Evolutionary conservation across 2,797 vertebrate genomes (phyloP).

Genomic region (Clarias fuscus): DNA sequence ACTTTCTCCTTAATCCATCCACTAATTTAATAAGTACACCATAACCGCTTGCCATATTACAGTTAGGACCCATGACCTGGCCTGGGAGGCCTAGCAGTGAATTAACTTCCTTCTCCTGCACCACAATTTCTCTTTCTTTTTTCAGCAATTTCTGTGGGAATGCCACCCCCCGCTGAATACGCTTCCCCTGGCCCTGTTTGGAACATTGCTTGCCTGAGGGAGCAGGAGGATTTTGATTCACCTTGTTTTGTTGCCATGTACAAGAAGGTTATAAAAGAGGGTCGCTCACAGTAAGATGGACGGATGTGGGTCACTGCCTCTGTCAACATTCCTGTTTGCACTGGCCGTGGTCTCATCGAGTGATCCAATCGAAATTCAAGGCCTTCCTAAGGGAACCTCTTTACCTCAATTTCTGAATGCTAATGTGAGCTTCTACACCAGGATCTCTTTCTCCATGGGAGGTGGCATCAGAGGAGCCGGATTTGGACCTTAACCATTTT

Average conservation of each 20-base stretch:
- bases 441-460: not conserved
- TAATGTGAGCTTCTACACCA: not conserved
- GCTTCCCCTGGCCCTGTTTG: slow-evolving; percentile 25
- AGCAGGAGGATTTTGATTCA: not conserved
- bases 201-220: slow-evolving; percentile 25
- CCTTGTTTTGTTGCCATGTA: slow-evolving; percentile 38
- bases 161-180: not conserved
- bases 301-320: not conserved
- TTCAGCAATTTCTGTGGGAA: not conserved
- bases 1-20: not conserved
- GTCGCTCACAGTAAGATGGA: not conserved
- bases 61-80: not conserved
- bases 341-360: not conserved
- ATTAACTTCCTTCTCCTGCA: not conserved
- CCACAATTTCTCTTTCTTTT: not conserved
- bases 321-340: slow-evolving; percentile 1
- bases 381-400: not conserved
- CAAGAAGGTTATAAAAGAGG: not conserved
- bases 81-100: not conserved
- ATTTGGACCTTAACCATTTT: not conserved
- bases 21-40: not conserved
- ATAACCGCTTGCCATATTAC: slow-evolving; percentile 5
- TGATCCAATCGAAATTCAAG: slow-evolving; percentile 6
- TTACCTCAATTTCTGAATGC: not conserved
- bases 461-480: slow-evolving; percentile 3